Evolutionary conservation across 2,888 invertebrate species (phyloP).

Genomic region (Lycophotia porphyrea): DNA sequence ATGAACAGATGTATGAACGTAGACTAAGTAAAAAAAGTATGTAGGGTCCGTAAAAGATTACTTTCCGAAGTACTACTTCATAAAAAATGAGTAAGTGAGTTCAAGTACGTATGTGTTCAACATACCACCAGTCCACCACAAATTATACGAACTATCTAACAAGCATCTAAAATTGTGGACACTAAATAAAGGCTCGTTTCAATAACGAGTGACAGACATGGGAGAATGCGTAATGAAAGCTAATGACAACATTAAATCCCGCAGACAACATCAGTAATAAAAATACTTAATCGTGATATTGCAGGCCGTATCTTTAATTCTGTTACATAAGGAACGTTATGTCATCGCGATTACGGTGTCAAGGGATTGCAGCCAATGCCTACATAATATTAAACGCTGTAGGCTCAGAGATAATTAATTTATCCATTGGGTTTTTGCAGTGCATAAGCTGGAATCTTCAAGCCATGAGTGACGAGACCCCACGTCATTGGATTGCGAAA

Average conservation of each 20-base stretch:
- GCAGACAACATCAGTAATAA: conserved; percentile 1
- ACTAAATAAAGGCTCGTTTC: neutral
- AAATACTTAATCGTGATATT: conserved; percentile 45
- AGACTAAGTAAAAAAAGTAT: neutral
- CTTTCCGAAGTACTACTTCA: neutral
- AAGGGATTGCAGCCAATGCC: conserved; percentile 44
- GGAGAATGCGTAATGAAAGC: conserved; percentile 22
- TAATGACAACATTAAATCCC: conserved; percentile 22
- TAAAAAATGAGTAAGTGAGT: neutral
- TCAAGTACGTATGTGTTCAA: neutral
- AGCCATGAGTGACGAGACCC: neutral
- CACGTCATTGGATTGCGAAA: conserved; percentile 18
- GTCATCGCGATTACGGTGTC: conserved; percentile 54
- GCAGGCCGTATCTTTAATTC: conserved; percentile 38
- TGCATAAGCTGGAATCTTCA: neutral
- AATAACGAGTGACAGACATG: conserved; percentile 5
- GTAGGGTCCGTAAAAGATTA: neutral
- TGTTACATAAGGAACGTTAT: conserved; percentile 51
- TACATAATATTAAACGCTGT: conserved; percentile 14
- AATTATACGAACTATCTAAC: neutral
- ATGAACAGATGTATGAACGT: neutral
- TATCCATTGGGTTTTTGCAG: neutral
- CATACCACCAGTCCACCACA: neutral
- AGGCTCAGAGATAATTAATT: conserved; percentile 26
- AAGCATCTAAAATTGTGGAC: neutral